Evolutionary conservation across 2,797 vertebrate genomes (phyloP), one percentile per base, ranked within the genome.

Genomic region (Epinephelus coioides): DNA sequence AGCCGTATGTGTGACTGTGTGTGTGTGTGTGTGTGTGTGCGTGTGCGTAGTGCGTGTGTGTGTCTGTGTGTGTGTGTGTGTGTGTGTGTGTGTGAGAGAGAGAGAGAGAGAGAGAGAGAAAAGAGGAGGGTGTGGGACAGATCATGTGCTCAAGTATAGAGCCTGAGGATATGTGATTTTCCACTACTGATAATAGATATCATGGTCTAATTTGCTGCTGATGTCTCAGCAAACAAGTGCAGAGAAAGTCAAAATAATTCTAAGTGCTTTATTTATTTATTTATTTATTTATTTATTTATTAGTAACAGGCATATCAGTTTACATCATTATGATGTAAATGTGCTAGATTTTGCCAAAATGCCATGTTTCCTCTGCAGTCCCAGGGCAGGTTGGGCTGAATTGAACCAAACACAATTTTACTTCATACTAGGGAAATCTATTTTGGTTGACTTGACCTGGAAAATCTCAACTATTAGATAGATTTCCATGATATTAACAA

Each of bases 101-200:
- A 30, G 27, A 30, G 21, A 21, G 21, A 21, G 21, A 21, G 21
- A 21, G 21, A 21, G 21, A 21, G 21, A 21, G 21, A 21, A 30
- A 5, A 30, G 27, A 30, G 27, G 27, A 30, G 43, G 19, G 15
- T 21, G 56, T 30, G 55, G 62, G 66, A 6, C 44, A 27, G 27
- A 65, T 64, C 15, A 49, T 44, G 46, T 49, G 13, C 27, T 66
- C 40, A n/a, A 27, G 7, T 49, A 34, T 2, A 30, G 18, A 73
- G 57, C 47, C 63, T 65, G 34, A 44, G 30, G 25, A 74, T 38
- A 64, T 30, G 46, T 40, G n/a, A 70, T 74, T 78, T 69, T 53
- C 49, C 55, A 62, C 30, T 19, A 51, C 34, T 49, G 21, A 27
- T 61, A 54, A 65, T n/a, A 34, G 5, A 49, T 34, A 74, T 69